Evolutionary conservation across 2,888 invertebrate genomes (phyloP).

Genomic region (Disparrhopalites patrizii): DNA sequence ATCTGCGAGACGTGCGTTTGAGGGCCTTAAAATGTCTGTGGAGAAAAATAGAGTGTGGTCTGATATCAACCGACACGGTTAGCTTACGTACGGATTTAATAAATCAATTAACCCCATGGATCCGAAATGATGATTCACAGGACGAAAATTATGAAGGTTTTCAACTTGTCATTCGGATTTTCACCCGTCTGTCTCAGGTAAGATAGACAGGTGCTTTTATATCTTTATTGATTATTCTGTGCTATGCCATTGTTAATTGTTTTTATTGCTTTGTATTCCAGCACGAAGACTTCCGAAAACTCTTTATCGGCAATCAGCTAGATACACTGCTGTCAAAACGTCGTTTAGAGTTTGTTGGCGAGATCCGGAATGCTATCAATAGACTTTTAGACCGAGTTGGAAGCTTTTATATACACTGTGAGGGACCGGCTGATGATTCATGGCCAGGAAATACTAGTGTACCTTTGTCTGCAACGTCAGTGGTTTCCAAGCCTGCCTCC

Average conservation of each 20-base stretch:
- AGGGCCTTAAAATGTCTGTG: constrained; percentile 43
- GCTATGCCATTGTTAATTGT: not conserved
- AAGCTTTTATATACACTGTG: constrained; percentile 29
- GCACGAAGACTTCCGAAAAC: constrained; percentile 39
- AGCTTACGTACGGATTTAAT: constrained; percentile 38
- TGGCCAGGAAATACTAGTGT: constrained; percentile 19
- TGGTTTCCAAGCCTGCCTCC: not conserved
- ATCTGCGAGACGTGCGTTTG: constrained; percentile 40
- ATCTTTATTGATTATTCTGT: constrained; percentile 1
- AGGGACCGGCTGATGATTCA: constrained; percentile 29
- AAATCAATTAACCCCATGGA: constrained; percentile 37
- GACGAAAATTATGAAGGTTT: constrained; percentile 31
- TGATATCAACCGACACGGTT: constrained; percentile 33
- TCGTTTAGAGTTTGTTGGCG: constrained; percentile 29
- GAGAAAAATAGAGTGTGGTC: constrained; percentile 41
- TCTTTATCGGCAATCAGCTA: constrained; percentile 32
- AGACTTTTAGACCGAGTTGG: constrained; percentile 28
- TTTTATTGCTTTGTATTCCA: constrained; percentile 21
- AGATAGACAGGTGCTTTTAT: not conserved
- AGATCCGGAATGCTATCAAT: constrained; percentile 33
- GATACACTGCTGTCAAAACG: constrained; percentile 34
- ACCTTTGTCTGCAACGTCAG: not conserved
- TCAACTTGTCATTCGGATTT: constrained; percentile 35
- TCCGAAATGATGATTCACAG: constrained; percentile 15
- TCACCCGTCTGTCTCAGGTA: constrained; percentile 37